These are phyloP conservation scores for Picathartes gymnocephalus DNA, from an alignment of 2,113 vertebrate species.

Conservation along the genomic window DNA sequence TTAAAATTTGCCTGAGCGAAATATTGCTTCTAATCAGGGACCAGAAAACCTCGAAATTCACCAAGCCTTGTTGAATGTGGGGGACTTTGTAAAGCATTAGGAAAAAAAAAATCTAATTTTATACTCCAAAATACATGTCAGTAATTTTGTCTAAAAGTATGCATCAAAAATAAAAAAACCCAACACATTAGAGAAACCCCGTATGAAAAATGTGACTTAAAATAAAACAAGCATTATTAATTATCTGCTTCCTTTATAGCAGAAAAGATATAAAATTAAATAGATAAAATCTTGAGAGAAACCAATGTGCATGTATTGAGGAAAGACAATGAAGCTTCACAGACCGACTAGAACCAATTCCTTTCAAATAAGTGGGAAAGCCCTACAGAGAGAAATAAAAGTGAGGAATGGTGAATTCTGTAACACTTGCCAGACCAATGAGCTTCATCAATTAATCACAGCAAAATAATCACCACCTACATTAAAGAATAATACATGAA, in stretches of 20 bases:
- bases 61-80: background rate
- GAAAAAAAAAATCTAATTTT: background rate
- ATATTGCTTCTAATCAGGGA: background rate
- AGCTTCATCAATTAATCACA: conserved; percentile 97
- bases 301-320: background rate
- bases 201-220: background rate
- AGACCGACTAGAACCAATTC: conserved; percentile 38
- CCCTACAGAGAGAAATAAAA: conserved; percentile 69
- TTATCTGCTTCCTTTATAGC: background rate
- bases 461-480: conserved; percentile 93
- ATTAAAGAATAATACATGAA: conserved; percentile 96
- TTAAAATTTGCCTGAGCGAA: background rate
- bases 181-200: background rate
- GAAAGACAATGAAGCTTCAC: conserved; percentile 4
- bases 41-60: background rate
- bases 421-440: conserved; percentile 82
- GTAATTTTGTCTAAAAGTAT: background rate
- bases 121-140: background rate
- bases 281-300: conserved; percentile 8
- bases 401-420: conserved; percentile 71
- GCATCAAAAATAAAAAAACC: background rate
- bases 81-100: background rate
- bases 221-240: conserved; percentile 27
- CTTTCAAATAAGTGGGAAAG: conserved; percentile 51
- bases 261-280: background rate